A percentile compares a stretch with the other conserved stretches of the same genome.
Conservation (phyloP, 2,797 vertebrate genomes). For the Acanthornis magna region DNA sequence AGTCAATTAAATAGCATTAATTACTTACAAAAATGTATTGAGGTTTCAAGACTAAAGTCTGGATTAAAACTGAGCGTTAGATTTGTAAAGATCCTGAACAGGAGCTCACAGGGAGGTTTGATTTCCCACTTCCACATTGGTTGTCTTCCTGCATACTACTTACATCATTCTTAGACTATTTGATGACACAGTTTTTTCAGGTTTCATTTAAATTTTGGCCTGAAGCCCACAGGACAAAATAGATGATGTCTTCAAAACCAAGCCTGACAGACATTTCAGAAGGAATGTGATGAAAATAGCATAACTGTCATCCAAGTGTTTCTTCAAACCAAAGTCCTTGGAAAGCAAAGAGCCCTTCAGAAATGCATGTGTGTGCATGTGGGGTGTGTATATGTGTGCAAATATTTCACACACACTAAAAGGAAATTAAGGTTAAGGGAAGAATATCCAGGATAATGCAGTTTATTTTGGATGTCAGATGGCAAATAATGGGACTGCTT, state of each 20-base stretch:
- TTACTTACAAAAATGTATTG: not conserved
- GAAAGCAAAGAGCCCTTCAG: not conserved
- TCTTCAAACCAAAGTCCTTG: not conserved
- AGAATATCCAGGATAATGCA: not conserved
- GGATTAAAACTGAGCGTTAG: not conserved
- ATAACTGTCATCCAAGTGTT: not conserved
- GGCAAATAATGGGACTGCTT: not conserved
- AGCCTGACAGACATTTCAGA: not conserved
- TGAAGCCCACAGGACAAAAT: not conserved
- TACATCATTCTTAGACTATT: not conserved
- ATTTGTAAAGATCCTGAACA: not conserved
- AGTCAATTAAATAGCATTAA: not conserved
- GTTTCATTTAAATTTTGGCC: not conserved
- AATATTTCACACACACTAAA: not conserved
- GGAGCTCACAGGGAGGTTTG: not conserved
- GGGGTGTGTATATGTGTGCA: fast-evolving
- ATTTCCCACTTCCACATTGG: not conserved
- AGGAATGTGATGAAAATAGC: not conserved
- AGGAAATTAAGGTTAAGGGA: not conserved
- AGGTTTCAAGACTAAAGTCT: not conserved
- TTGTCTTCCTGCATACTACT: not conserved
- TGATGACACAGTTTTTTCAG: not conserved
- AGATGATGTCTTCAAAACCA: not conserved
- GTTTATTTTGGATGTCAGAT: not conserved
- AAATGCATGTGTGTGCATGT: too few relatives aligned